phyloP scores from a whole-genome alignment of 2,113 vertebrate species.

The Saimiri boliviensis region DNA sequence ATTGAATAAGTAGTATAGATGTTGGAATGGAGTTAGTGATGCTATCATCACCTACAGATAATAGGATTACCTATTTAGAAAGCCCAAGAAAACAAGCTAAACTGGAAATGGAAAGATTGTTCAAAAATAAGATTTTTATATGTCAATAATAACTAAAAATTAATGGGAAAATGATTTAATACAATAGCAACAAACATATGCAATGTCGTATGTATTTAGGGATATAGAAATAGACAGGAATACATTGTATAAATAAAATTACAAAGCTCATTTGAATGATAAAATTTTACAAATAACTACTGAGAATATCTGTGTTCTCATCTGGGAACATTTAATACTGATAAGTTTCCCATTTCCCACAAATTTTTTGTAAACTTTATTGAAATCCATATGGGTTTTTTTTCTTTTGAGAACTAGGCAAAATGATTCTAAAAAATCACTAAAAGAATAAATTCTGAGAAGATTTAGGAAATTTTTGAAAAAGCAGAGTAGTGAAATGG shows the following conservation, averaged over 20 bases:
- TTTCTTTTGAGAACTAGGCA: conserved; percentile 44
- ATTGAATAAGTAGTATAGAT: conserved; percentile 9
- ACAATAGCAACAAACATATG: background rate
- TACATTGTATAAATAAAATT: conserved; percentile 37
- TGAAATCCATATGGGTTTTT: conserved; percentile 37
- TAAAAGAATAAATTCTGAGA: conserved; percentile 49
- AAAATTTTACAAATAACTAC: background rate
- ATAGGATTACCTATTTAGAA: conserved; percentile 2
- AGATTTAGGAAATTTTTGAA: conserved; percentile 29
- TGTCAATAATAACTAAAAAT: conserved; percentile 27
- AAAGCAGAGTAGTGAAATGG: conserved; percentile 44
- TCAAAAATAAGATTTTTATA: background rate
- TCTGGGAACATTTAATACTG: background rate
- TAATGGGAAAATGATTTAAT: conserved; percentile 10
- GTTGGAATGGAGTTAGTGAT: background rate
- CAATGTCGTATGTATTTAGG: background rate
- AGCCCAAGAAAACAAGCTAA: conserved; percentile 24
- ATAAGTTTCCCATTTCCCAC: conserved; percentile 24
- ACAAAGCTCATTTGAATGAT: conserved; percentile 4
- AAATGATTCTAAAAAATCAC: conserved; percentile 50
- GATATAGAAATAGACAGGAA: conserved; percentile 12
- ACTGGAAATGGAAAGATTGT: background rate
- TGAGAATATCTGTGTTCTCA: background rate
- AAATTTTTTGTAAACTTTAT: conserved; percentile 52
- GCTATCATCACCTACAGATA: background rate